Evolutionary conservation across 2,113 vertebrate genomes (phyloP).

Genomic region (Rhineura floridana): DNA sequence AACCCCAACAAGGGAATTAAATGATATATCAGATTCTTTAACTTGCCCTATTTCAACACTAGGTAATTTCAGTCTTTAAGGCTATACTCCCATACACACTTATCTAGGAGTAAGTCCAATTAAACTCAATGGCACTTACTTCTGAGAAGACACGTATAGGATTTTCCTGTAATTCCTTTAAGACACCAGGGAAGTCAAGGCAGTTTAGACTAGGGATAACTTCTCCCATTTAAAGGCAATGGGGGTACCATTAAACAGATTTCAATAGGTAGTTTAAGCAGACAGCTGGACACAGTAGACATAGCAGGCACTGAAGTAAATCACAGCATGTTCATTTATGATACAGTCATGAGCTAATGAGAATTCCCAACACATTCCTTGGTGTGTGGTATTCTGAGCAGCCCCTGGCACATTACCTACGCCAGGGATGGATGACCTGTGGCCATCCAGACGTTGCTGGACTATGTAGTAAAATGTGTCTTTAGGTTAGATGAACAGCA

Average conservation of each 20-base stretch:
- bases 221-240: background rate
- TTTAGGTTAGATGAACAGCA: too few species aligned
- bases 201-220: constrained; percentile 5
- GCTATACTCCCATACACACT: background rate
- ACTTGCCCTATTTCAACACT: background rate
- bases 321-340: background rate
- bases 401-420: background rate
- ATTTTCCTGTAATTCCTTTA: background rate
- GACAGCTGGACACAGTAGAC: accelerated
- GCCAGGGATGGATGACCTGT: background rate
- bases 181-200: constrained; percentile 3
- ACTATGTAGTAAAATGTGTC: too few species aligned
- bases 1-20: background rate
- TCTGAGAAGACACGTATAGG: background rate
- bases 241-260: background rate
- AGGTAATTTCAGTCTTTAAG: constrained; percentile 15
- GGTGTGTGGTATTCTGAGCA: background rate
- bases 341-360: background rate
- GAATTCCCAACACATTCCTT: constrained; percentile 15
- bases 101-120: background rate
- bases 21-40: background rate
- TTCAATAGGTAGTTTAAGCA: constrained; percentile 19
- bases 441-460: too few species aligned
- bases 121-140: background rate
- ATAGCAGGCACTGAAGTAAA: constrained; percentile 55